These are phyloP conservation scores for Drosophila percnosoma DNA, from an alignment of 2,888 invertebrate species.

Conservation along the genomic window DNA sequence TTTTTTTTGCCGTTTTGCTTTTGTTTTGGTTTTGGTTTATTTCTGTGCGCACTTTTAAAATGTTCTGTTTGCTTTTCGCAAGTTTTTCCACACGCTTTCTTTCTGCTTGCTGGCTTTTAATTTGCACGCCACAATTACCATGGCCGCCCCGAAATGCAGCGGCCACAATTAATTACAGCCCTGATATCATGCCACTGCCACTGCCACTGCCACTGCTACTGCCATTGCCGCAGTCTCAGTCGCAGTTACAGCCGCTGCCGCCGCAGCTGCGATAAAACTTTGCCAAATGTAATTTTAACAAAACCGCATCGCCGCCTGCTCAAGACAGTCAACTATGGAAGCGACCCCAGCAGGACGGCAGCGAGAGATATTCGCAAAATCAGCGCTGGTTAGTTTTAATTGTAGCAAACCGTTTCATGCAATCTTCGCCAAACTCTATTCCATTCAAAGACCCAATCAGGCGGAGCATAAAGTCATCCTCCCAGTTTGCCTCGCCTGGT, in stretches of 20 bases:
- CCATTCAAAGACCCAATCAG: constrained; percentile 30
- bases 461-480: not conserved
- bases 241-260: constrained; percentile 29
- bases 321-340: constrained; percentile 58
- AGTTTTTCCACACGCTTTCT: constrained; percentile 62
- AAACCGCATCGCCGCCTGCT: constrained; percentile 81
- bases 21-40: constrained; percentile 61
- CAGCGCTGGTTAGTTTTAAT: constrained; percentile 81
- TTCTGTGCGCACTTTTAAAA: constrained; percentile 55
- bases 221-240: constrained; percentile 58
- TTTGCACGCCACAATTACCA: constrained; percentile 81
- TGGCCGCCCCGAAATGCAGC: constrained; percentile 79
- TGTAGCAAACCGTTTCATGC: constrained; percentile 80
- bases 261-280: constrained; percentile 78
- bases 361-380: constrained; percentile 60
- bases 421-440: constrained; percentile 70
- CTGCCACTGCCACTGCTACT: constrained; percentile 30
- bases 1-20: constrained; percentile 22
- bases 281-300: constrained; percentile 81
- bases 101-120: constrained; percentile 71
- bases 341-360: constrained; percentile 28
- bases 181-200: constrained; percentile 69
- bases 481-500: not conserved
- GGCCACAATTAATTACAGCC: constrained; percentile 79
- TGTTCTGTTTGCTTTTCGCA: constrained; percentile 60